phyloP scores from a whole-genome alignment of 2,888 invertebrate genomes.

The Dryadula phaetusa region DNA sequence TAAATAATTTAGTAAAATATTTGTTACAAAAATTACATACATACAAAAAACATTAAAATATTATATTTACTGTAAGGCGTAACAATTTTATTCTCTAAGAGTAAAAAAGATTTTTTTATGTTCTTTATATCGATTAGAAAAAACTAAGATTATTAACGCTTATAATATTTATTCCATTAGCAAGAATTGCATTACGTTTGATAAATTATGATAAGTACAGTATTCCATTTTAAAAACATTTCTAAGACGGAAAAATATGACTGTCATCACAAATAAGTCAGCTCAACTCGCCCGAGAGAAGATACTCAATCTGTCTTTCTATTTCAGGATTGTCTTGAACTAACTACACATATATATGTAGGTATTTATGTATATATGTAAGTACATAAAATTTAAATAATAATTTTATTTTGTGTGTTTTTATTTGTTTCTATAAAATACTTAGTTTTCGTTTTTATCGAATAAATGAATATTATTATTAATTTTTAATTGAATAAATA shows the following conservation, averaged over 20 bases:
- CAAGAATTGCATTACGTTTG: not conserved
- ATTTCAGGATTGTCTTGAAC: constrained; percentile 6
- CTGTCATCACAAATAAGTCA: constrained; percentile 30
- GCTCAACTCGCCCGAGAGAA: constrained; percentile 24
- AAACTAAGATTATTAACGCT: not conserved
- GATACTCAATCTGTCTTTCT: constrained; percentile 19
- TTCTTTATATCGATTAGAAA: too few relatives aligned
- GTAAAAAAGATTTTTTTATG: too few relatives aligned
- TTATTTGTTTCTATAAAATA: too few relatives aligned
- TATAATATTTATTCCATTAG: constrained; percentile 7
- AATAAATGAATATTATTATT: too few relatives aligned
- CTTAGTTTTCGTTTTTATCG: too few relatives aligned
- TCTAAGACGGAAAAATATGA: constrained; percentile 29
- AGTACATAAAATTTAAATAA: not conserved
- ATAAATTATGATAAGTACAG: constrained; percentile 11
- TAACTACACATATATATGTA: not conserved
- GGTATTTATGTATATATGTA: not conserved
- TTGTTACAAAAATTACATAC: too few relatives aligned
- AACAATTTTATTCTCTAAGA: too few relatives aligned
- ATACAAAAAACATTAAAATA: too few relatives aligned
- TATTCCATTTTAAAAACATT: constrained; percentile 13
- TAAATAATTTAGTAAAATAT: too few relatives aligned
- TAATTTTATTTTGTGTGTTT: not conserved
- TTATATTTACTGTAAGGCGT: too few relatives aligned
- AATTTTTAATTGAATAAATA: too few relatives aligned